Conservation (phyloP, 2,888 invertebrate species). For the Ennomos fuscantarius region DNA sequence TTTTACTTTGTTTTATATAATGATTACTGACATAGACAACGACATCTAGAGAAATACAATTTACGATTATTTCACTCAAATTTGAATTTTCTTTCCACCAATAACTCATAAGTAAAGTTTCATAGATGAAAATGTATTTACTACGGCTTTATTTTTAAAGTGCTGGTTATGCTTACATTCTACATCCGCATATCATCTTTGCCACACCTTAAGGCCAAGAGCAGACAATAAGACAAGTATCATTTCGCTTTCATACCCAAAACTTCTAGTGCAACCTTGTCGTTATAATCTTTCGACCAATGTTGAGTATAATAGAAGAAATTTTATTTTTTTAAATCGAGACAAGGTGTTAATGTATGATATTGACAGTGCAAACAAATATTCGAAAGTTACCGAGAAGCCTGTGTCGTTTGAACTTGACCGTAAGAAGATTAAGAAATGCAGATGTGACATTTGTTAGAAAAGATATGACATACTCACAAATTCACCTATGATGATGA, state of each 20-base stretch:
- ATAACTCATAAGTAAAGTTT: too few relatives aligned
- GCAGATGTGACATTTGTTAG: slow-evolving; percentile 15
- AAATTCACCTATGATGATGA: too few relatives aligned
- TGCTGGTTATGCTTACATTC: background rate
- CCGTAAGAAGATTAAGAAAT: slow-evolving; percentile 22
- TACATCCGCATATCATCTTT: slow-evolving; percentile 24
- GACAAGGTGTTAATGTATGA: slow-evolving; percentile 11
- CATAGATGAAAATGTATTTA: background rate
- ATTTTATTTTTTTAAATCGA: slow-evolving; percentile 2
- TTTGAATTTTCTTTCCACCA: too few relatives aligned
- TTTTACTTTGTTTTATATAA: too few relatives aligned
- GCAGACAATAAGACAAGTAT: slow-evolving; percentile 30
- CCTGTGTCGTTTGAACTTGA: slow-evolving; percentile 37
- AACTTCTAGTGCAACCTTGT: slow-evolving; percentile 4
- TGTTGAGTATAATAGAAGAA: background rate
- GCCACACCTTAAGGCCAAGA: slow-evolving; percentile 27
- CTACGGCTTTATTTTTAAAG: background rate
- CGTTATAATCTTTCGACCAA: slow-evolving; percentile 3
- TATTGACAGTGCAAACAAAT: slow-evolving; percentile 28
- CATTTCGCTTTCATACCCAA: slow-evolving; percentile 37
- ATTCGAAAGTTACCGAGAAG: slow-evolving; percentile 36
- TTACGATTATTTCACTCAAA: too few relatives aligned
- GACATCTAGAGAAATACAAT: too few relatives aligned
- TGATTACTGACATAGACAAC: background rate
- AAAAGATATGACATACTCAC: background rate